A percentile compares a stretch with the other conserved stretches of the same genome.
These are phyloP conservation scores for Siphlonurus alternatus DNA, from an alignment of 2,888 invertebrate species.

Conservation along the genomic window DNA sequence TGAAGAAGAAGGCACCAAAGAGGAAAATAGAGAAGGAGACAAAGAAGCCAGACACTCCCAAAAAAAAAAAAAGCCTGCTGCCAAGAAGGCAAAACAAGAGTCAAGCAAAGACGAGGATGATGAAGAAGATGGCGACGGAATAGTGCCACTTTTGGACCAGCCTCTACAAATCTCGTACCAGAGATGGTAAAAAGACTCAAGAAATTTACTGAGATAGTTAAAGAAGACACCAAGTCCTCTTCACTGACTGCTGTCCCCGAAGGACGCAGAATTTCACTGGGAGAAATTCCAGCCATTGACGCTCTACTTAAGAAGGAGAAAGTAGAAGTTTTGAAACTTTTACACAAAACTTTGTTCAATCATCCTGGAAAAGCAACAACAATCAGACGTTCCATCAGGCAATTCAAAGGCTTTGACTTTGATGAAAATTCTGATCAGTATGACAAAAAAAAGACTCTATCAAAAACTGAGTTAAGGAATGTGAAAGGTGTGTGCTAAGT, in stretches of 20 bases:
- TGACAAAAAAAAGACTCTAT: slow-evolving; percentile 47
- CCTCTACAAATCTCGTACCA: slow-evolving; percentile 7
- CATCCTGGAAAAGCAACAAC: slow-evolving; percentile 34
- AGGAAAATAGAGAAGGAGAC: slow-evolving; percentile 2
- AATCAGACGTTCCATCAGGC: slow-evolving; percentile 60
- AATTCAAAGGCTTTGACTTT: slow-evolving; percentile 70
- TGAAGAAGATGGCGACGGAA: background rate
- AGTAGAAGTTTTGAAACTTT: slow-evolving; percentile 42
- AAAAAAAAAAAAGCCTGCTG: slow-evolving; percentile 5
- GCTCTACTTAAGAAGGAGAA: slow-evolving; percentile 13
- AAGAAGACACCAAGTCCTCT: background rate
- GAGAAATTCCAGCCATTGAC: slow-evolving; percentile 49
- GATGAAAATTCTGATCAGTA: slow-evolving; percentile 55
- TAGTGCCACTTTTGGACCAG: slow-evolving; percentile 6
- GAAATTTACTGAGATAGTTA: slow-evolving; percentile 5
- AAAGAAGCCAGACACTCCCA: background rate
- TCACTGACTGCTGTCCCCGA: slow-evolving; percentile 35
- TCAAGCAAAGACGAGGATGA: background rate
- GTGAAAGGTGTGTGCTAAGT: background rate
- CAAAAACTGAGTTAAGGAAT: slow-evolving; percentile 13
- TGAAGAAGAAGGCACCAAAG: slow-evolving; percentile 5
- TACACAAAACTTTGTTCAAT: slow-evolving; percentile 48
- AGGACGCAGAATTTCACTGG: slow-evolving; percentile 45
- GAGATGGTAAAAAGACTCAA: slow-evolving; percentile 7
- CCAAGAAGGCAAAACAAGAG: background rate